These are phyloP conservation scores for Halcyon leucocephala DNA, from an alignment of 2,797 vertebrate genomes.

Conservation along the genomic window DNA sequence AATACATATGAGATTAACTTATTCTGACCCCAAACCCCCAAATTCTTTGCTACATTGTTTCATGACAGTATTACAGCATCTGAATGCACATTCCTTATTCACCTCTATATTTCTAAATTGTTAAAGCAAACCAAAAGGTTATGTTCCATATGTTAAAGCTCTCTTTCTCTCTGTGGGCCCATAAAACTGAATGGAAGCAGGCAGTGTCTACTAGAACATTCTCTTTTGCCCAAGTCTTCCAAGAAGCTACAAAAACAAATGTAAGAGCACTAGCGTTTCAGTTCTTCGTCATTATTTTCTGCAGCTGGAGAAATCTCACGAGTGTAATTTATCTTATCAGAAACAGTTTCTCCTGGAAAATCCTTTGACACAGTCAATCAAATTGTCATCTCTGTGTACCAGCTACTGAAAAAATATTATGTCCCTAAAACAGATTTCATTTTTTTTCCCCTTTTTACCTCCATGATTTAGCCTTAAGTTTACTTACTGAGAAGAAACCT, in stretches of 20 bases:
- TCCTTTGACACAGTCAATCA: not conserved
- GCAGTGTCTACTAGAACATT: conserved; percentile 26
- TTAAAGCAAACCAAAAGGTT: conserved; percentile 48
- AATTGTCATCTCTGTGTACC: not conserved
- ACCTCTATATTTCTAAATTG: conserved; percentile 13
- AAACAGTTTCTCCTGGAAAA: not conserved
- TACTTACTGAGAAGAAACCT: not conserved
- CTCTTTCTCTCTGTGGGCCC: conserved; percentile 38
- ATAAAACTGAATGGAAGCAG: conserved; percentile 61
- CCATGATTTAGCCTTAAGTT: not conserved
- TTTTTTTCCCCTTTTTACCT: not conserved
- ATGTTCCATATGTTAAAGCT: conserved; percentile 33
- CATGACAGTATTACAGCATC: not conserved
- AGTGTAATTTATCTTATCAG: conserved; percentile 19
- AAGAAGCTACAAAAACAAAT: conserved; percentile 52
- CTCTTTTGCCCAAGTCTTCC: not conserved
- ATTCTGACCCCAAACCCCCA: not conserved
- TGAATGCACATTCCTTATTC: not conserved
- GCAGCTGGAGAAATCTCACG: conserved; percentile 15
- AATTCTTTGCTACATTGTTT: not conserved
- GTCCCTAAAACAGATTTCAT: not conserved
- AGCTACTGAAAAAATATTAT: conserved; percentile 24
- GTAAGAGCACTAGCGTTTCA: not conserved
- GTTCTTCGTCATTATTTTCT: conserved; percentile 19
- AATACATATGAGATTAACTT: not conserved